A percentile compares a stretch with the other conserved stretches of the same genome.
Evolutionary conservation across 2,797 vertebrate species (phyloP).

Genomic region (Gobio occitaniae): DNA sequence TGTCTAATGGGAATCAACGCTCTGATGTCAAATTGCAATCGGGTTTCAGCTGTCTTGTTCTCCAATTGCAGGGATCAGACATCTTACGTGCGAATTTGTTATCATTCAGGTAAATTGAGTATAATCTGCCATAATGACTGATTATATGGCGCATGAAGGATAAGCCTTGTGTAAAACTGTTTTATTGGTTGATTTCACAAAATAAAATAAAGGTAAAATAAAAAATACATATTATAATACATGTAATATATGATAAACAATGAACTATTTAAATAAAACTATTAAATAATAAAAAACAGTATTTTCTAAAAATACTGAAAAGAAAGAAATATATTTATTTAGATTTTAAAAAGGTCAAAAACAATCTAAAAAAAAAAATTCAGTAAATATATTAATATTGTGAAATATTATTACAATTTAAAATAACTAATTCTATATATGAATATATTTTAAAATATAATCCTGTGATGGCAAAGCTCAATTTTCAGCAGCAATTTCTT

Average conservation of each 20-base stretch:
- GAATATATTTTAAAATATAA: background rate
- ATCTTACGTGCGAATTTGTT: background rate
- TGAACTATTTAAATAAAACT: background rate
- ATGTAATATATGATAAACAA: background rate
- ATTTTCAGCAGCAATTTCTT: background rate
- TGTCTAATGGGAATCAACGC: constrained; percentile 22
- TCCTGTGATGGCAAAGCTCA: background rate
- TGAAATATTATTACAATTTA: background rate
- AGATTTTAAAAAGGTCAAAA: background rate
- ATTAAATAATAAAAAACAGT: background rate
- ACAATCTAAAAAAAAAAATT: background rate
- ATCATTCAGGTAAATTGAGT: background rate
- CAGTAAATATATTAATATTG: background rate
- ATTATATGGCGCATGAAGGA: background rate
- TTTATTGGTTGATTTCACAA: background rate
- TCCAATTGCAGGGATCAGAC: background rate
- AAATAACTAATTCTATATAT: background rate
- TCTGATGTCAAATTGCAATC: constrained; percentile 36
- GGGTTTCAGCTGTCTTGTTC: constrained; percentile 16
- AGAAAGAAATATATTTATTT: background rate
- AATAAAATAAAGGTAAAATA: background rate
- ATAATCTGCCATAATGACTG: background rate
- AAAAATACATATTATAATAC: background rate
- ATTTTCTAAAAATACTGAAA: background rate
- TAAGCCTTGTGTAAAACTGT: background rate